Conservation (phyloP, 1,140 invertebrate species). For the Colletes gigas region DNA sequence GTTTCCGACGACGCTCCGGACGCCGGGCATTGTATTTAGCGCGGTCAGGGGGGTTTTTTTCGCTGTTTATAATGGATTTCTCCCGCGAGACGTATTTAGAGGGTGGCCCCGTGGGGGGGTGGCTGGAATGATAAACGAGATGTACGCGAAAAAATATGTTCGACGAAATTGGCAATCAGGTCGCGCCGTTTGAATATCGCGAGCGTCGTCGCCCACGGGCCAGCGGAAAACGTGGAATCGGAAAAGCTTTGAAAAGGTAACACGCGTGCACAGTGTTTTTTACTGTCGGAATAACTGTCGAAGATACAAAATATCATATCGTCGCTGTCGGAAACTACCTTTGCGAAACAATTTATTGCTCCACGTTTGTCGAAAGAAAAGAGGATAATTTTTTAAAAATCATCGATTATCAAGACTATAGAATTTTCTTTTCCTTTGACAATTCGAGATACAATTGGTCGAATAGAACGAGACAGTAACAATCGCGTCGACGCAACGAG, state of each 20-base stretch:
- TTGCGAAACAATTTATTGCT: too few relatives aligned
- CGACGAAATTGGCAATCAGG: conserved; percentile 44
- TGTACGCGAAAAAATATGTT: conserved; percentile 29
- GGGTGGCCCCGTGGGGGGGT: too few relatives aligned
- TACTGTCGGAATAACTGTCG: neutral
- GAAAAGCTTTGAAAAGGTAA: neutral
- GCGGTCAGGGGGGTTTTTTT: neutral
- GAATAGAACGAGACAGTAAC: neutral
- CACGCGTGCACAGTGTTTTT: too few relatives aligned
- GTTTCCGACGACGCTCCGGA: conserved; percentile 19
- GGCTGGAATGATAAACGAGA: conserved; percentile 20
- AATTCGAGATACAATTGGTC: too few relatives aligned
- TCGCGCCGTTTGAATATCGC: neutral
- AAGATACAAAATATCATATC: neutral
- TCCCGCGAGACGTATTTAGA: conserved; percentile 18
- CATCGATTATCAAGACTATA: too few relatives aligned
- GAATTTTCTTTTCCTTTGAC: too few relatives aligned
- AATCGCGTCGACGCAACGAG: neutral
- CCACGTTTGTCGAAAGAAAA: too few relatives aligned
- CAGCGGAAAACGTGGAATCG: neutral
- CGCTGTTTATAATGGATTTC: conserved; percentile 31
- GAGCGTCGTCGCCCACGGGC: neutral
- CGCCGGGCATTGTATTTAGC: conserved; percentile 30
- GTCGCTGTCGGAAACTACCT: too few relatives aligned
- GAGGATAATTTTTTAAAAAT: too few relatives aligned